phyloP scores from a whole-genome alignment of 1,140 invertebrate species.

The Leptopilina clavipes region DNA sequence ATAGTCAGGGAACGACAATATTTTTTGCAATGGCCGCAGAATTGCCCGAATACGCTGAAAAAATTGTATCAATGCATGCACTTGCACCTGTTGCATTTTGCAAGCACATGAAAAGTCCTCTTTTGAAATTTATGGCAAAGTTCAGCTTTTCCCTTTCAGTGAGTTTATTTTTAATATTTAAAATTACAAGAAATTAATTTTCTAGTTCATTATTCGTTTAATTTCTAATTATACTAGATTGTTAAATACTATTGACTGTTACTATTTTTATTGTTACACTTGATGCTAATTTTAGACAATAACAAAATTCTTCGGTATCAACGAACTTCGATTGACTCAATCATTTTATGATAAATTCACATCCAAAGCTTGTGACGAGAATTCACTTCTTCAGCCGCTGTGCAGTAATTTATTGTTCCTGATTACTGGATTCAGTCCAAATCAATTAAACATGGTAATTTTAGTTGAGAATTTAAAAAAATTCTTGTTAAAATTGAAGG shows the following conservation, averaged over 20 bases:
- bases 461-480: background rate
- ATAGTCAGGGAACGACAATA: slow-evolving; percentile 81
- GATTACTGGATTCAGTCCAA: slow-evolving; percentile 74
- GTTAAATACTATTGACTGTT: no score
- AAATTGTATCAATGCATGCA: slow-evolving; percentile 72
- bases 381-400: slow-evolving; percentile 67
- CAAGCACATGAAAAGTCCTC: slow-evolving; percentile 39
- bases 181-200: background rate
- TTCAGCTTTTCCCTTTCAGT: background rate
- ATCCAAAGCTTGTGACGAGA: slow-evolving; percentile 72
- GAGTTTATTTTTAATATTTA: no score
- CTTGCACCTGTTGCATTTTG: slow-evolving; percentile 76
- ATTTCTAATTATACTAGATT: no score
- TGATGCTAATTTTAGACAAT: slow-evolving; percentile 45
- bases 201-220: no score
- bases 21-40: slow-evolving; percentile 73
- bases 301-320: slow-evolving; percentile 65
- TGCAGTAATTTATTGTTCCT: slow-evolving; percentile 78
- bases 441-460: slow-evolving; percentile 72
- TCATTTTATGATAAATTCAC: slow-evolving; percentile 67
- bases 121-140: slow-evolving; percentile 32
- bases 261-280: no score
- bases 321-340: slow-evolving; percentile 76
- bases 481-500: background rate
- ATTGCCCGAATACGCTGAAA: slow-evolving; percentile 76